Evolutionary conservation across 2,113 vertebrate genomes (phyloP), one percentile per base, ranked within the genome.

Genomic region (Crotalus tigris): DNA sequence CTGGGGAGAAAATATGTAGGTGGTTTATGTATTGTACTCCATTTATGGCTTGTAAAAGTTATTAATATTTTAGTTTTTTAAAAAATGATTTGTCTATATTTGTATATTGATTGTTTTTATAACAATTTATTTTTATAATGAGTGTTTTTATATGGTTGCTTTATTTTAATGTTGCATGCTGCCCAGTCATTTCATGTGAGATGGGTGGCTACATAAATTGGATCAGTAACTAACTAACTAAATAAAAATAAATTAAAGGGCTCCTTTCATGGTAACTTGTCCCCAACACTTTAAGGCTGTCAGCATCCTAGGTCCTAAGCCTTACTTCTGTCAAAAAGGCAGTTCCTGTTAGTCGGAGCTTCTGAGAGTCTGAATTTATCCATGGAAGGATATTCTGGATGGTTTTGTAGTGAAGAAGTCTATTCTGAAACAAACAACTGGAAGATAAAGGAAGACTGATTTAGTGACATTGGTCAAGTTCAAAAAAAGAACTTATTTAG

Each of bases 241-340:
- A 61, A 61, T 2, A 26, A 26, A 61, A 26, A 9, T 23, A 69
- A 5, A 75, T 64, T n/a, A 39, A 75, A 81, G 69, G n/a, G 13
- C 15, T 4, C 15, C 69, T 33, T 15, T 75, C 69, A 7, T 33
- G n/a, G n/a, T 39, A 81, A 33, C n/a, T 75, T 75, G 69, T 75
- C n/a, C 33, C n/a, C 69, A 39, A 81, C 6, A n/a, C n/a, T 33
- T 75, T 33, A 75, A 75, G 69, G 69, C n/a, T 33, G 1, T 33
- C n/a, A 19, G 15, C 15, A 39, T 39, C 33, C 69, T 81, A 21
- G n/a, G 33, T 39, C 69, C 69, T 39, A 44, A 81, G 29, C 10
- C 54, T 59, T 58, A 92, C 92, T 75, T 92, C 92, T 13, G 88
- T 49, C 57, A 85, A 90, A 39, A 92, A 92, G 10, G 92, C 92